Evolutionary conservation across 2,113 vertebrate species (phyloP).

Genomic region (Buteo buteo): DNA sequence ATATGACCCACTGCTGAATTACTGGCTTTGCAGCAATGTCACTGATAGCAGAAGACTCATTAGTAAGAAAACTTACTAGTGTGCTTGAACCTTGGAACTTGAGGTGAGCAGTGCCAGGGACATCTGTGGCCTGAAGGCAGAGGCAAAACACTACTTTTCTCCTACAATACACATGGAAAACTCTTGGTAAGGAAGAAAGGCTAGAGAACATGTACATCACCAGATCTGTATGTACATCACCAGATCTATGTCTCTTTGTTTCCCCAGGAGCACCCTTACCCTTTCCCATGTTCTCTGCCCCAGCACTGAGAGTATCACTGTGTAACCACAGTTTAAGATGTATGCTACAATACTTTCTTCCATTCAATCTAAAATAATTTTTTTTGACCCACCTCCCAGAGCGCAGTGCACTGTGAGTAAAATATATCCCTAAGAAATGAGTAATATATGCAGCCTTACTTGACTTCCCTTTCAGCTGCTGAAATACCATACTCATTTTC

Average conservation of each 20-base stretch:
- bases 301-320: neutral
- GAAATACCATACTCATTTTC: constrained; percentile 23
- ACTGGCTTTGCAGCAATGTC: neutral
- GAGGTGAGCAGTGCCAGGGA: neutral
- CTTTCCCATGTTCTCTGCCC: neutral
- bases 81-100: neutral
- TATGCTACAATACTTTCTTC: neutral
- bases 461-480: constrained; percentile 27
- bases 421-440: neutral
- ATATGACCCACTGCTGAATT: neutral
- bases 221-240: neutral
- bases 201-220: neutral
- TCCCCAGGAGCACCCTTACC: neutral
- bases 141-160: neutral
- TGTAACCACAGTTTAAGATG: neutral
- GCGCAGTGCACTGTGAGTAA: neutral
- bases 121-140: neutral
- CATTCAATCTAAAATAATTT: neutral
- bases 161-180: neutral
- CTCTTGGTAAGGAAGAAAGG: neutral
- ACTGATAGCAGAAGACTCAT: neutral
- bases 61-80: neutral
- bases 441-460: neutral
- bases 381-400: neutral
- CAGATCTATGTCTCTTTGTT: neutral